phyloP scores from a whole-genome alignment of 2,797 vertebrate species.

The Enteromius unitaeniatus region DNA sequence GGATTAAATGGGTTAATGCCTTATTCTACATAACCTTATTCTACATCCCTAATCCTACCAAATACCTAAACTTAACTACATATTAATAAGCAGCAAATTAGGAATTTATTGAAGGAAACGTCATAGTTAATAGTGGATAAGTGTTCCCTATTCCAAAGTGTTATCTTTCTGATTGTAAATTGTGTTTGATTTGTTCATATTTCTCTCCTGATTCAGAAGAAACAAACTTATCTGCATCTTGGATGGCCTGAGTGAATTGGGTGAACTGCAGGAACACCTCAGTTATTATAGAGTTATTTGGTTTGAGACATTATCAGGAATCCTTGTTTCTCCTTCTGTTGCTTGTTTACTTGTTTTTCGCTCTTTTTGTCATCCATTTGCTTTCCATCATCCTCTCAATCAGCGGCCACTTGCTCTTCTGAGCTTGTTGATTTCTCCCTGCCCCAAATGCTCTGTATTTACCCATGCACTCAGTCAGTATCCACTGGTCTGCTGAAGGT shows the following conservation, averaged over 20 bases:
- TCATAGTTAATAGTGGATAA: no score
- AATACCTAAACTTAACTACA: no score
- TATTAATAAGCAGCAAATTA: no score
- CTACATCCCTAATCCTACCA: no score
- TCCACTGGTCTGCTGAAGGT: conserved; percentile 22
- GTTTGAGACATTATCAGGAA: neutral
- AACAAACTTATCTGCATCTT: neutral
- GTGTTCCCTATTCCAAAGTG: no score
- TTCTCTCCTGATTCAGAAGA: neutral
- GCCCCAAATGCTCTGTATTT: conserved; percentile 28
- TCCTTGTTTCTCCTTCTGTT: neutral
- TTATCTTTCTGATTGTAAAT: neutral
- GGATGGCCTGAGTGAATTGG: neutral
- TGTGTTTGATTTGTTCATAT: neutral
- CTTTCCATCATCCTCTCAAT: conserved; percentile 14
- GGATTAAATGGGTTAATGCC: no score
- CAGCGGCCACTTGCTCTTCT: conserved; percentile 32
- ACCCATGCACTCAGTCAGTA: conserved; percentile 37
- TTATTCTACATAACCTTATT: no score
- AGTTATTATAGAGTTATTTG: neutral
- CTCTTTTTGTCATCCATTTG: conserved; percentile 21
- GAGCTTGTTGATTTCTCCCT: conserved; percentile 41
- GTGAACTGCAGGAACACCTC: neutral
- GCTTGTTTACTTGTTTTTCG: neutral
- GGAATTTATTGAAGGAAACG: no score